Evolutionary conservation across 2,113 vertebrate genomes (phyloP), one percentile per base, ranked within the genome.

Genomic region (Psettodes erumei): DNA sequence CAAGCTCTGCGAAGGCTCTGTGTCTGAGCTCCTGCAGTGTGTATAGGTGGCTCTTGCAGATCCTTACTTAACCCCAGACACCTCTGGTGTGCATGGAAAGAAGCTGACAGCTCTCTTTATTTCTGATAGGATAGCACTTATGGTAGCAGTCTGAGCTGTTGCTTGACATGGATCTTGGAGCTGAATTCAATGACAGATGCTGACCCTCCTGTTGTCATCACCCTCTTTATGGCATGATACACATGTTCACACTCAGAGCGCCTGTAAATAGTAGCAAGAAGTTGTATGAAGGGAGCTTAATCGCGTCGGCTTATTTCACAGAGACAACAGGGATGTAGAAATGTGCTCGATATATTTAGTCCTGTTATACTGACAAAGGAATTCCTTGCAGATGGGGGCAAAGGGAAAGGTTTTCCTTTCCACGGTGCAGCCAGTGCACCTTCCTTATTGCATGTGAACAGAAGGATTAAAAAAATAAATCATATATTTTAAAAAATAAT

Each of bases 51-150:
- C 86, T 86, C 80, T 85, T 47, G 71, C 83, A 86, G 89, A 87
- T 91, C 93, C 90, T 90, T 84, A 88, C 86, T 93, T 93, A 92
- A 94, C 92, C 92, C 76, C 87, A 55, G 72, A 80, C 89, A 83
- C 90, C 85, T 84, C 71, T 21, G 51, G 83, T 87, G 89, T 92
- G 88, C 86, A 92, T 90, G 76, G 82, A 79, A 90, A 88, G 78
- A 75, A 89, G 83, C 79, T 90, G 92, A 92, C 91, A 91, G 88
- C 88, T 86, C 82, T 82, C 71, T 91, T 90, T 90, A 83, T 88
- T 86, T 88, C 86, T 91, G 73, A 84, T 82, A 84, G 55, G 73
- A 79, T 64, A 53, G 66, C 77, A 85, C 80, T 81, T 69, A 70
- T 62, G 84, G 89, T 87, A 81, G 82, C 81, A 84, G 77, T 82